Base-by-base conservation (phyloP, 2,113 vertebrate species). In the Rhombomys opimus region DNA sequence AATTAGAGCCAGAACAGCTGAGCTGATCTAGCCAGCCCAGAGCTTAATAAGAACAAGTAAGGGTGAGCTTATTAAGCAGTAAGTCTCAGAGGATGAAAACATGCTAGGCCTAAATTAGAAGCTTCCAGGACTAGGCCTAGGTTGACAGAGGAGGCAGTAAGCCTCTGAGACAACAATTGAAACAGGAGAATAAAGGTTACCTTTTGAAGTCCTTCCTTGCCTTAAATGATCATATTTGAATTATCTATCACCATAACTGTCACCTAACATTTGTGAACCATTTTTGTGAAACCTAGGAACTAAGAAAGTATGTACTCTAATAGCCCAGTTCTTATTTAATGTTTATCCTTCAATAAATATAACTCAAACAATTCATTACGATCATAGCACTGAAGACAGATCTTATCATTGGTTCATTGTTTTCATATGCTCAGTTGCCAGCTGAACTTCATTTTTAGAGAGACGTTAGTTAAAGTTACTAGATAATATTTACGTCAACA, bases 261-360 rank as follows among this genome's bases (percentile, higher is more conserved):
- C 61, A 80, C 25, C 46, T 61, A 73, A 80, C 30, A 65, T 95
- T 52, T 89, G 32, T 87, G 30, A 86, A 73, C 30, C 70, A 52
- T 54, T 57, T 93, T 77, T 77, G 5, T 78, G 54, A 82, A 50
- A 38, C 76, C 57, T 94, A 89, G 17, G 38, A 91, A 91, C 2
- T 11, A 94, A 87, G 78, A 92, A 95, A 94, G n/a, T 65, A 35
- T 32, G 80, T 75, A 11, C 61, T 90, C 7, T 32, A 59, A 77
- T 72, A 27, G 52, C 35, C 87, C 9, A 68, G 7, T 3, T 17
- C 77, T 95, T 78, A 70, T 35, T 68, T 95, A 77, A 70, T 87
- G 86, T 77, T 92, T 96, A 70, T 94, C 18, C 87, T 68, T 77
- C 50, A 63, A 15, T 75, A 91, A 89, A 46, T 86, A 93, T 65